Evolutionary conservation across 2,888 invertebrate genomes (phyloP), one percentile per base, ranked within the genome.

Genomic region (Nemurella pictetii): DNA sequence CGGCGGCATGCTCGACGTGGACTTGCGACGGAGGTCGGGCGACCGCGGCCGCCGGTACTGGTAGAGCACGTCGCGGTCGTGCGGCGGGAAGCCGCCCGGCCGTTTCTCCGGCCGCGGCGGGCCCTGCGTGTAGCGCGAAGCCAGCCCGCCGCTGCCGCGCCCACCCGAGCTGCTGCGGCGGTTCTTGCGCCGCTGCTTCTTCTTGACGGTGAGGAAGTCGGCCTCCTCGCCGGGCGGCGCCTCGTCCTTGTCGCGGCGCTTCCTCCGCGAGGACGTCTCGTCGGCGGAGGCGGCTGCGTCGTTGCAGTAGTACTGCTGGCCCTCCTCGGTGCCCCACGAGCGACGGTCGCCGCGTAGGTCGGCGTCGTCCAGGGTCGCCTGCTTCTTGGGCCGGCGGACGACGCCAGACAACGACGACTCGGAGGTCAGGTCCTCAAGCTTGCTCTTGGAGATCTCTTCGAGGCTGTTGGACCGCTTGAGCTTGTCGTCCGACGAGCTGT

Each of bases 161-260:
- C 91, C 92, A 89, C 92, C 92, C 87, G 91, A 88, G 77, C 90
- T 90, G 86, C 91, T 92, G 55, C 92, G 90, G 88, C 94, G 93
- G 89, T 96, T 95, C 88, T 95, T 95, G 88, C 94, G 94, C 89
- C 95, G 94, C 90, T 95, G 95, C 90, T 95, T 95, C 89, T 96
- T 96, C 85, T 95, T 95, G 84, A 97, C 96, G 83, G 96, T 95
- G 89, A 95, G 94, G 91, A 96, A 97, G 89, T 96, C 96, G 27
- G 87, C 86, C 84, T 88, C 88, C 87, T 88, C 88, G 74, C 85
- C 84, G 78, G 77, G 78, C 55, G 75, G 72, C 78, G 81, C 27
- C 55, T 80, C 80, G 35, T 26, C 36, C 84, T 29, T n/a, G 25
- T 26, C 80, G 27, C 82, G 81, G 5, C 82, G 35, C 78, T 84